Base-by-base conservation (phyloP, 2,113 vertebrate genomes). In the Malurus elegans region DNA sequence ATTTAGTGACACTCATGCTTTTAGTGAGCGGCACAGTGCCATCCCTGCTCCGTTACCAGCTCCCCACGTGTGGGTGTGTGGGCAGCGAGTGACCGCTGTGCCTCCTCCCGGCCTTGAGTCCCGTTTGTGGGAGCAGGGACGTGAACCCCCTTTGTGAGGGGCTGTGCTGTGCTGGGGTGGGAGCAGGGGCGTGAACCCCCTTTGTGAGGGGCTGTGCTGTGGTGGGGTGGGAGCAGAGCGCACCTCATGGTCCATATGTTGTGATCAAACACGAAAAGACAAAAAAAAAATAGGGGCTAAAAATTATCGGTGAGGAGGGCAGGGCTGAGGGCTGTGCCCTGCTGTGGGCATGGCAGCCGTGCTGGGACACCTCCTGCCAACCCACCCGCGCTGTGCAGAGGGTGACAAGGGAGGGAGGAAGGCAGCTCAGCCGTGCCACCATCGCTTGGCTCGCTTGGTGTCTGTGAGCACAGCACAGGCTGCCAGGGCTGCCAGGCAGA, bases 1-100 rank as follows among this genome's bases (percentile, higher is more conserved):
- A 99, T 99, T 98, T 98, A 98, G 98, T 97, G 98, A 99, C 98
- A 99, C 98, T 98, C 98, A 96, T 98, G 99, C 98, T 99, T 99
- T 99, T 98, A 99, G 98, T 98, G 98, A 98, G 98, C 98, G 98
- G 98, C 97, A 62, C 94, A 58, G 97, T 97, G 98, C 98, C 98
- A 98, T 98, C 98, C 98, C 96, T 94, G 90, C 98, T 97, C 70
- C 4, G 6, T 8, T 8, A 70, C 78, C 29, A 62, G 24, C 61
- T 89, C 87, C 44, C 56, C 1, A 12, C 95, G 48, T 47, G 32
- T 5, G 4, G 31, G 11, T 2, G 7, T 0, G 3, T 2, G 75
- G 29, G 79, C 50, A 21, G 25, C 1, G 0, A 15, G 70, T 2
- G 51, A 6, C 61, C 69, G 34, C 94, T 86, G 95, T 87, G 90